These are phyloP conservation scores for Ochotona curzoniae DNA, from an alignment of 2,113 vertebrate species.

Conservation along the genomic window DNA sequence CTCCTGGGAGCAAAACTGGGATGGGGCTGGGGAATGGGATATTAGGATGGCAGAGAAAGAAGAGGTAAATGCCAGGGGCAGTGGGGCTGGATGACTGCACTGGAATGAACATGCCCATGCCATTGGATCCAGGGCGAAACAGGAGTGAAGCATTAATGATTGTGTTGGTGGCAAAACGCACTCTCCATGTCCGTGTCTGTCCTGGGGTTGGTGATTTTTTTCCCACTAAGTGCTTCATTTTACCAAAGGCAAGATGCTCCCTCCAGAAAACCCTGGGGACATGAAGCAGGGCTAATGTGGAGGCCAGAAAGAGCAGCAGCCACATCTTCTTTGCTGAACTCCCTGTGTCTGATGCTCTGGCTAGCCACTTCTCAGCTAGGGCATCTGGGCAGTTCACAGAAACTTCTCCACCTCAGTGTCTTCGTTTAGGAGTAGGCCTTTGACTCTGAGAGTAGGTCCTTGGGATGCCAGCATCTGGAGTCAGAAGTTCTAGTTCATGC, in stretches of 20 bases:
- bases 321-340: neutral
- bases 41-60: neutral
- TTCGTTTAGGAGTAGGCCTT: neutral
- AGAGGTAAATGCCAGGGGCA: neutral
- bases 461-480: no score
- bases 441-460: no score
- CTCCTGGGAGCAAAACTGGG: neutral
- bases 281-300: neutral
- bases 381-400: neutral
- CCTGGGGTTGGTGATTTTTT: neutral
- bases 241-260: neutral
- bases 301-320: neutral
- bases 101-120: neutral
- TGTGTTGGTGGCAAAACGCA: neutral
- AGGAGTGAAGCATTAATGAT: neutral
- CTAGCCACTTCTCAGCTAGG: neutral
- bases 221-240: neutral
- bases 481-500: no score
- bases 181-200: neutral
- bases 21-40: neutral
- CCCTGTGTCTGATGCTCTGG: neutral
- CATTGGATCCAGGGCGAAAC: neutral
- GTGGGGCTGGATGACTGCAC: fast-evolving
- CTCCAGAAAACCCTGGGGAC: neutral
- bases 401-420: neutral